phyloP scores from a whole-genome alignment of 2,113 vertebrate genomes.

The Scomber scombrus region DNA sequence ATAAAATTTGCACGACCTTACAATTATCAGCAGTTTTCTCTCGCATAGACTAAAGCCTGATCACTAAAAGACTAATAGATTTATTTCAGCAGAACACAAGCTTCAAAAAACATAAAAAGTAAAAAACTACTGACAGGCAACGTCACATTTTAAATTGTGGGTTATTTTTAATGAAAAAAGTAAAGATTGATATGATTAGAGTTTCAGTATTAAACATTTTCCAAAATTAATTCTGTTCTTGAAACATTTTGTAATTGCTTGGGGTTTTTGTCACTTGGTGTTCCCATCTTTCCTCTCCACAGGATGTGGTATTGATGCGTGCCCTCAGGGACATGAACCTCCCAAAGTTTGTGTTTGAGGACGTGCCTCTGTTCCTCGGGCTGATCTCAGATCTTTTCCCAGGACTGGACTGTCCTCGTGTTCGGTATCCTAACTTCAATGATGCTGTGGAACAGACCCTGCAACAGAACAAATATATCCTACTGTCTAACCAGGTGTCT shows the following conservation, averaged over 20 bases:
- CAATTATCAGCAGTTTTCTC: too few species aligned
- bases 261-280: not conserved
- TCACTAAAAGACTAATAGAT: too few species aligned
- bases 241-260: not conserved
- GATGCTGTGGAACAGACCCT: slow-evolving; percentile 91
- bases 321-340: slow-evolving; percentile 97
- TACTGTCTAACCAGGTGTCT: slow-evolving; percentile 90
- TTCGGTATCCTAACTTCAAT: slow-evolving; percentile 92
- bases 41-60: too few species aligned
- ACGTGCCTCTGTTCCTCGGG: slow-evolving; percentile 95
- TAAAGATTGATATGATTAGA: too few species aligned
- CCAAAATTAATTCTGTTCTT: not conserved
- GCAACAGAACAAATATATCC: slow-evolving; percentile 86
- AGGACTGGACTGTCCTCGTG: slow-evolving; percentile 93
- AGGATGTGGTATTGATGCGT: slow-evolving; percentile 97
- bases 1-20: too few species aligned
- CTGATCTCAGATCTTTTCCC: slow-evolving; percentile 96
- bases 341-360: slow-evolving; percentile 97
- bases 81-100: too few species aligned
- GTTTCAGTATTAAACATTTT: not conserved
- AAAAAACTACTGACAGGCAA: too few species aligned
- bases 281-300: slow-evolving; percentile 22
- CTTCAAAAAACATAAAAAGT: too few species aligned
- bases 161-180: too few species aligned
- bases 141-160: too few species aligned